phyloP scores from a whole-genome alignment of 2,888 invertebrate species.

The Hypsopygia costalis region DNA sequence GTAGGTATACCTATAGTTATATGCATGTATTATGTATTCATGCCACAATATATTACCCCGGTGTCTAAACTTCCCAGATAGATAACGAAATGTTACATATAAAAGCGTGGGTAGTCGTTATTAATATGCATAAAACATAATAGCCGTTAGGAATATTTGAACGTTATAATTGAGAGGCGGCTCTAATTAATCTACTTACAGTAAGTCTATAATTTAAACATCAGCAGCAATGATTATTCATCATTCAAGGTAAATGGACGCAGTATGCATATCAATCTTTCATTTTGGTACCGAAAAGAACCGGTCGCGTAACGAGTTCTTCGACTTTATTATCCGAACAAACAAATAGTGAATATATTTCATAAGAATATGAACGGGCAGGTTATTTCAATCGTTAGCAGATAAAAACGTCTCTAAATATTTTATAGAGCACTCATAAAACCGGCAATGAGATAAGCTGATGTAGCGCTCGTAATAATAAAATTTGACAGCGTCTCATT shows the following conservation, averaged over 20 bases:
- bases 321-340: slow-evolving; percentile 52
- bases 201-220: slow-evolving; percentile 62
- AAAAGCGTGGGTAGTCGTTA: not conserved
- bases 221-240: slow-evolving; percentile 63
- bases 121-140: slow-evolving; percentile 24
- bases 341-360: slow-evolving; percentile 58
- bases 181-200: slow-evolving; percentile 61
- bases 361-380: slow-evolving; percentile 65
- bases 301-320: slow-evolving; percentile 60
- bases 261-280: slow-evolving; percentile 62
- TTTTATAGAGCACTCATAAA: slow-evolving; percentile 72
- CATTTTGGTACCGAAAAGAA: slow-evolving; percentile 59
- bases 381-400: slow-evolving; percentile 61
- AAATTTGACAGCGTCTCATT: slow-evolving; percentile 67
- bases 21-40: too few relatives aligned
- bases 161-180: slow-evolving; percentile 43
- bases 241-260: slow-evolving; percentile 70
- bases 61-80: not conserved
- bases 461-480: slow-evolving; percentile 52
- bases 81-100: not conserved
- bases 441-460: slow-evolving; percentile 46
- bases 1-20: too few relatives aligned
- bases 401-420: slow-evolving; percentile 63
- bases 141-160: slow-evolving; percentile 40
- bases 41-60: too few relatives aligned